phyloP scores from a whole-genome alignment of 2,113 vertebrate species.

The Cyanocitta stelleri region DNA sequence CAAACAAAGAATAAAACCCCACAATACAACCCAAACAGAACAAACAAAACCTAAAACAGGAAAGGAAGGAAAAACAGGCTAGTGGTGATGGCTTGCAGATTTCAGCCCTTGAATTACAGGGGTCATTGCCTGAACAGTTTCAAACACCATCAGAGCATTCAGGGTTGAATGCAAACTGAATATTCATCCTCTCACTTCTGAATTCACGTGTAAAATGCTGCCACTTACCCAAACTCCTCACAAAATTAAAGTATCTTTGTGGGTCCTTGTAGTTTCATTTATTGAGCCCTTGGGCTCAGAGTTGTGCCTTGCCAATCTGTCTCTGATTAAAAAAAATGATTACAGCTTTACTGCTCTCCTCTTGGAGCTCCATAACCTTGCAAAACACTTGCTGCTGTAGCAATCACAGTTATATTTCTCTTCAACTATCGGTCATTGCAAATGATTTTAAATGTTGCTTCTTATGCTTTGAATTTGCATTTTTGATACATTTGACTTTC shows the following conservation, averaged over 20 bases:
- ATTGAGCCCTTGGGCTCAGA: neutral
- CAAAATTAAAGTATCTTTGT: neutral
- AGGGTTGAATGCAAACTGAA: slow-evolving; percentile 16
- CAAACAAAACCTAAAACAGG: neutral
- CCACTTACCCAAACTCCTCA: neutral
- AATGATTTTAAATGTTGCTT: neutral
- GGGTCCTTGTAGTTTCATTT: neutral
- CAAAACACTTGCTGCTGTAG: neutral
- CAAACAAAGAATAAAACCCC: neutral
- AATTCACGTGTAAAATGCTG: neutral
- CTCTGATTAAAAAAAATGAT: neutral
- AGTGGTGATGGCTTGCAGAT: neutral
- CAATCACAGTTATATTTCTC: neutral
- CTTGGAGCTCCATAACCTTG: neutral
- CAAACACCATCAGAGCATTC: neutral
- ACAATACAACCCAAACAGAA: neutral
- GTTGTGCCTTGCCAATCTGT: neutral
- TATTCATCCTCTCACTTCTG: neutral
- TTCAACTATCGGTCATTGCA: neutral
- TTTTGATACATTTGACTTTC: neutral
- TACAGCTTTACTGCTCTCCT: neutral
- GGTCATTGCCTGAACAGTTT: neutral
- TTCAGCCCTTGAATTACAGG: neutral
- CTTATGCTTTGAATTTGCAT: neutral
- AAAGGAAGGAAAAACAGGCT: neutral